phyloP scores from a whole-genome alignment of 2,888 invertebrate genomes.

The Chesias legatella region DNA sequence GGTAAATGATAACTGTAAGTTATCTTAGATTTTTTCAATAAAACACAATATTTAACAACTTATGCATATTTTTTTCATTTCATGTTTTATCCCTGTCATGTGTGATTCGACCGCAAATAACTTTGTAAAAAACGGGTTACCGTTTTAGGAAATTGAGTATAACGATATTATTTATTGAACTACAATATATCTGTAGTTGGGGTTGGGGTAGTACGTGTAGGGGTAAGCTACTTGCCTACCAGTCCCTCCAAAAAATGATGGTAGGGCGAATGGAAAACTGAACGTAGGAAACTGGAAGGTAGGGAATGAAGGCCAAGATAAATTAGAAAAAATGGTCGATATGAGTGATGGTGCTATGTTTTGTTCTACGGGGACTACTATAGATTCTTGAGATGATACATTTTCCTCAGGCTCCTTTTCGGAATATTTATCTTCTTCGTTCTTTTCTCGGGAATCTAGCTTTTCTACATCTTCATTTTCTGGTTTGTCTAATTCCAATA shows the following conservation, averaged over 20 bases:
- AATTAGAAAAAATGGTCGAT: neutral
- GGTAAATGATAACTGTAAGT: conserved; percentile 35
- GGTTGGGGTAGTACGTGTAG: no score
- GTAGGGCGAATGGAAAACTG: neutral
- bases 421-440: conserved; percentile 3
- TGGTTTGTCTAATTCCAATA: neutral
- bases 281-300: conserved; percentile 8
- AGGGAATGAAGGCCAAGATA: conserved; percentile 1
- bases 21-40: neutral
- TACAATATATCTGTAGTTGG: no score
- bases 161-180: no score
- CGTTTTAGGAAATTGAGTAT: no score
- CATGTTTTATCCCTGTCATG: no score
- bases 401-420: conserved; percentile 10
- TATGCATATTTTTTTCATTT: no score
- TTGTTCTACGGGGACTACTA: neutral
- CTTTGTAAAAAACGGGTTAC: no score
- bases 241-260: conserved; percentile 12
- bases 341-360: conserved; percentile 5
- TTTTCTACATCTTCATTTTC: conserved; percentile 6
- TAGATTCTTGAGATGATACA: conserved; percentile 12
- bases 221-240: conserved; percentile 3
- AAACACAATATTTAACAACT: conserved; percentile 1
- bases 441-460: conserved; percentile 3
- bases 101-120: no score